A percentile compares a stretch with the other conserved stretches of the same genome.
Conservation (phyloP, 2,888 invertebrate species). For the Tinea pellionella region DNA sequence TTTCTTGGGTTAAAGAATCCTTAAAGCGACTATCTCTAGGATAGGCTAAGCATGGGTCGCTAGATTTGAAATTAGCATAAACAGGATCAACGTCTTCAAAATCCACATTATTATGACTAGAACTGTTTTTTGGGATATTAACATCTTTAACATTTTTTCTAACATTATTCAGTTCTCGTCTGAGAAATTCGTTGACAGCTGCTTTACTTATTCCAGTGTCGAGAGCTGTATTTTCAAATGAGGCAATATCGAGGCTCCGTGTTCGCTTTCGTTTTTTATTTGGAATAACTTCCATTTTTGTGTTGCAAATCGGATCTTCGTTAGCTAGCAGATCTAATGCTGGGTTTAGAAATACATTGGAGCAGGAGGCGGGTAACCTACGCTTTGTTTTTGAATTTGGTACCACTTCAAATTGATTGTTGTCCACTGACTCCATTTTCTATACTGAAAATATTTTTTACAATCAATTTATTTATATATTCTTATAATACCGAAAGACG, state of each 20-base stretch:
- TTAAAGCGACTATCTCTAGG: slow-evolving; percentile 3
- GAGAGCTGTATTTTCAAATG: slow-evolving; percentile 55
- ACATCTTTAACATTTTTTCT: slow-evolving; percentile 29
- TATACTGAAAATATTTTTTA: neutral
- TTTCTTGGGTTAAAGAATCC: slow-evolving; percentile 10
- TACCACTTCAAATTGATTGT: slow-evolving; percentile 59
- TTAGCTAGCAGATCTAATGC: slow-evolving; percentile 54
- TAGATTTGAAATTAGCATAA: slow-evolving; percentile 31
- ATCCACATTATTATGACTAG: neutral
- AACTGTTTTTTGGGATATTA: neutral
- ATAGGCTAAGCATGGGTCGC: neutral
- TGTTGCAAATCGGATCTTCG: slow-evolving; percentile 62
- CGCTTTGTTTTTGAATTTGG: slow-evolving; percentile 42
- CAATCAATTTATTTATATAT: neutral
- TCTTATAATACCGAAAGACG: too few species aligned
- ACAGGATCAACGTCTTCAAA: slow-evolving; percentile 29
- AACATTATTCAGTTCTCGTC: slow-evolving; percentile 53
- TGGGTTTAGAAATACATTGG: slow-evolving; percentile 56
- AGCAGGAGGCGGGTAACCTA: slow-evolving; percentile 42
- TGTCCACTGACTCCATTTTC: slow-evolving; percentile 46
- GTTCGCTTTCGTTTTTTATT: slow-evolving; percentile 51
- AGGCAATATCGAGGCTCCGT: slow-evolving; percentile 42
- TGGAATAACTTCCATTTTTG: slow-evolving; percentile 57
- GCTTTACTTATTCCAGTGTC: slow-evolving; percentile 48
- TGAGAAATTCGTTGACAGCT: slow-evolving; percentile 47